A percentile compares a stretch with the other conserved stretches of the same genome.
Evolutionary conservation across 2,113 vertebrate genomes (phyloP).

Genomic region (Theropithecus gelada): DNA sequence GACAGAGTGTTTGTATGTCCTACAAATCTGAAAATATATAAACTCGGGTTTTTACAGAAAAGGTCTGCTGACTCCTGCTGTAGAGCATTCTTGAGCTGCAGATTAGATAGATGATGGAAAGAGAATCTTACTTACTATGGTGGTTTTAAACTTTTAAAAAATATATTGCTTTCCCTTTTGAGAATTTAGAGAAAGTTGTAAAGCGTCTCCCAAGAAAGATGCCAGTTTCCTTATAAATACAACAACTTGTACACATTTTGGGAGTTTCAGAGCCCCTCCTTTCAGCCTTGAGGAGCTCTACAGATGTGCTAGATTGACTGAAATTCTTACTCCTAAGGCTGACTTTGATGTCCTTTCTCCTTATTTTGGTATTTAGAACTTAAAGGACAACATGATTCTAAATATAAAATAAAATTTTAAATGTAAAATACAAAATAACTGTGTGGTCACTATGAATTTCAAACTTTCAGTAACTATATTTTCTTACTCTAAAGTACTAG

Average conservation of each 20-base stretch:
- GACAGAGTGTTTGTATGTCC: background rate
- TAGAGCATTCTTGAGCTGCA: background rate
- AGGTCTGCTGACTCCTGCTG: background rate
- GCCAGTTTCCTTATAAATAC: background rate
- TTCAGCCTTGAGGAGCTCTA: background rate
- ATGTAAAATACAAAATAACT: background rate
- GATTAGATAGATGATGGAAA: background rate
- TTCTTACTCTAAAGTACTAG: background rate
- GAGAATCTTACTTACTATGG: conserved; percentile 22
- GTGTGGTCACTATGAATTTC: background rate
- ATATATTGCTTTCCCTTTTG: conserved; percentile 2
- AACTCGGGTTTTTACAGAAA: background rate
- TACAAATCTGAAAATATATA: background rate
- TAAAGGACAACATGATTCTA: background rate
- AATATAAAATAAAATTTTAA: background rate
- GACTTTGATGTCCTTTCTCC: background rate
- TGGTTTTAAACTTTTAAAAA: background rate
- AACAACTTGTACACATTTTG: background rate
- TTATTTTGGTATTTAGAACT: background rate
- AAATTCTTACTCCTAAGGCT: background rate
- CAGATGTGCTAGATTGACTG: background rate
- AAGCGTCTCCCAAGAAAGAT: background rate
- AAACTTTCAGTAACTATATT: background rate
- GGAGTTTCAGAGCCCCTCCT: background rate
- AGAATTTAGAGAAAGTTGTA: conserved; percentile 33